A percentile compares a stretch with the other conserved stretches of the same genome.
phyloP scores from a whole-genome alignment of 2,888 invertebrate species.

The Seira sanloemensis region DNA sequence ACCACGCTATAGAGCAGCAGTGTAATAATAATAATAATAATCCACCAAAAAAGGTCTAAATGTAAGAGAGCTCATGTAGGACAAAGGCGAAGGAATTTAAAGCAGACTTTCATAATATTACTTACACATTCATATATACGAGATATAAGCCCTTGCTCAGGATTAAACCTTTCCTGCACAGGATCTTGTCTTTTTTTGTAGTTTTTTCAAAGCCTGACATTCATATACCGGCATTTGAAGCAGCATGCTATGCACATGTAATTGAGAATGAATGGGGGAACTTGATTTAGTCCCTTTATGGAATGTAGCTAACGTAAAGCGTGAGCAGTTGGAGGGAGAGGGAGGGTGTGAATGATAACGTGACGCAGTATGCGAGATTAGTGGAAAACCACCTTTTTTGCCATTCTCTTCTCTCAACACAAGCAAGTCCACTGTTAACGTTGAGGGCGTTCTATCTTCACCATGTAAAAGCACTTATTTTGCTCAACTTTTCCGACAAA shows the following conservation, averaged over 20 bases:
- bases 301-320: constrained; percentile 20
- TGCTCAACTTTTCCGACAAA: background rate
- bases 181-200: too few relatives aligned
- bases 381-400: constrained; percentile 14
- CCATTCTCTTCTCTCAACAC: background rate
- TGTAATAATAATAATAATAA: constrained; percentile 26
- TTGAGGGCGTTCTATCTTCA: background rate
- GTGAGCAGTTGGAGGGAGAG: background rate
- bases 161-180: background rate
- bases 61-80: too few relatives aligned
- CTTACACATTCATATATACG: background rate
- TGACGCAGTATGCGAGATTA: background rate
- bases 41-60: constrained; percentile 31
- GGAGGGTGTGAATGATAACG: constrained; percentile 2
- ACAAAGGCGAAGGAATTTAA: background rate
- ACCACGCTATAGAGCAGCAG: constrained; percentile 33
- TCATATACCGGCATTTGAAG: constrained; percentile 54
- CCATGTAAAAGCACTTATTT: background rate
- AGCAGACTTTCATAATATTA: background rate
- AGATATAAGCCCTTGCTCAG: too few relatives aligned
- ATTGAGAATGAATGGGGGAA: constrained; percentile 62
- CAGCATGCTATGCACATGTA: constrained; percentile 63
- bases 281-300: constrained; percentile 11
- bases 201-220: background rate
- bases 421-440: background rate